Evolutionary conservation across 2,113 vertebrate species (phyloP), one percentile per base, ranked within the genome.

Genomic region (Lepus americanus): DNA sequence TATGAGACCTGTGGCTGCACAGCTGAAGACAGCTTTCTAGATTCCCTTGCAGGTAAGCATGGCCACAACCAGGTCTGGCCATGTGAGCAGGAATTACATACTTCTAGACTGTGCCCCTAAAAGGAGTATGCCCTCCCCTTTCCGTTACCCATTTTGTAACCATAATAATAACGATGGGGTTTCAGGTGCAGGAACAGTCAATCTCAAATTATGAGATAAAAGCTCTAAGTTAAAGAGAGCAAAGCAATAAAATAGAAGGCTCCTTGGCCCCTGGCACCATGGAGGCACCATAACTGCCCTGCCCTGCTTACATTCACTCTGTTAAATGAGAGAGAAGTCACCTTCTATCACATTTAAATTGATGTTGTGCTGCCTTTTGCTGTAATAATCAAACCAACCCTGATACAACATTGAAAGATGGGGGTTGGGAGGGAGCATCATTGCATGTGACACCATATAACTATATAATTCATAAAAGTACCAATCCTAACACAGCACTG

Each of bases 211-310:
- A 36, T 31, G 31, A 67, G 10, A 53, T 53, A 20, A 81, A 93
- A 80, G 22, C 9, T 86, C 25, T n/a, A 63, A 59, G 22, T 25
- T 77, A 31, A 88, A 77, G 31, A 80, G 7, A 49, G 64, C 19
- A 80, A 90, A 89, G 67, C 36, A 73, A 69, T 19, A 73, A 66
- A 91, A 86, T 1, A 66, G 78, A 87, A 92, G 31, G 9, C n/a
- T 36, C 61, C 73, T 85, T 11, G 5, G n/a, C 51, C 53, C 12
- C 39, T 14, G 72, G 16, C 19, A 85, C n/a, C 1, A 11, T 11
- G 27, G 13, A 67, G 23, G 29, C 49, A 82, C 31, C 16, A 8
- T 12, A 83, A 53, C 7, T 72, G 63, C 36, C 10, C 53, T 36
- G 13, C 9, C 39, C 5, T 2, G 5, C 44, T 84, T 51, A 80